Conservation (phyloP, 2,888 invertebrate genomes). For the Hyposoter didymator region DNA sequence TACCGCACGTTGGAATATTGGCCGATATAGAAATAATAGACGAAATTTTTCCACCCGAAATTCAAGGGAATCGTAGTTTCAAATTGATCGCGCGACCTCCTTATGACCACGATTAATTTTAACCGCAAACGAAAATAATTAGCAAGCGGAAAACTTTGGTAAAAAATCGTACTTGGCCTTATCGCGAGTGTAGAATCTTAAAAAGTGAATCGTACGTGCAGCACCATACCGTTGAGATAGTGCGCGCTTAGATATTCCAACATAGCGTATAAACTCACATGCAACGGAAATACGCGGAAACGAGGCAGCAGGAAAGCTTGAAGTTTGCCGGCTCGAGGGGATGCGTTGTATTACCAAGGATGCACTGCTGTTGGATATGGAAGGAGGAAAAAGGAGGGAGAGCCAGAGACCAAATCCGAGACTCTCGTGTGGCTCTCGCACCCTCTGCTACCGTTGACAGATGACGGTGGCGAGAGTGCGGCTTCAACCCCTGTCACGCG, state of each 20-base stretch:
- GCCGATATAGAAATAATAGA: neutral
- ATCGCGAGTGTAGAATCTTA: neutral
- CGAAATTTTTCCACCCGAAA: neutral
- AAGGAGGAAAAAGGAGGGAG: conserved; percentile 53
- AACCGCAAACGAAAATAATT: neutral
- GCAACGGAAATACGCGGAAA: conserved; percentile 56
- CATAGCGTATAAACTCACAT: conserved; percentile 27
- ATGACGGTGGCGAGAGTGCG: conserved; percentile 70
- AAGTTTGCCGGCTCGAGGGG: conserved; percentile 61
- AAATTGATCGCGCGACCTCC: too few relatives aligned
- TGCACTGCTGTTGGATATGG: conserved; percentile 39
- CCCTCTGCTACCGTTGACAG: conserved; percentile 67
- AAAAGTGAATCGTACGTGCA: conserved; percentile 45
- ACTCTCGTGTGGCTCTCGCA: conserved; percentile 53
- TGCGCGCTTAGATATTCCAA: conserved; percentile 18
- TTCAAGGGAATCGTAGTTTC: neutral
- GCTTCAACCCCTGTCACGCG: conserved; percentile 69
- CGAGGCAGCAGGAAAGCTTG: conserved; percentile 48
- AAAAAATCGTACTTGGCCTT: conserved; percentile 8
- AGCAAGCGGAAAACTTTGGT: neutral
- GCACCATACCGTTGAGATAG: conserved; percentile 25
- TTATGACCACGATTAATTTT: too few relatives aligned
- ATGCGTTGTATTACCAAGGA: conserved; percentile 45
- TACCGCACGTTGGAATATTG: neutral
- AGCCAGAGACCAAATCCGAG: conserved; percentile 45